These are phyloP conservation scores for Microcebus murinus DNA, from an alignment of 2,113 vertebrate genomes.

Conservation along the genomic window DNA sequence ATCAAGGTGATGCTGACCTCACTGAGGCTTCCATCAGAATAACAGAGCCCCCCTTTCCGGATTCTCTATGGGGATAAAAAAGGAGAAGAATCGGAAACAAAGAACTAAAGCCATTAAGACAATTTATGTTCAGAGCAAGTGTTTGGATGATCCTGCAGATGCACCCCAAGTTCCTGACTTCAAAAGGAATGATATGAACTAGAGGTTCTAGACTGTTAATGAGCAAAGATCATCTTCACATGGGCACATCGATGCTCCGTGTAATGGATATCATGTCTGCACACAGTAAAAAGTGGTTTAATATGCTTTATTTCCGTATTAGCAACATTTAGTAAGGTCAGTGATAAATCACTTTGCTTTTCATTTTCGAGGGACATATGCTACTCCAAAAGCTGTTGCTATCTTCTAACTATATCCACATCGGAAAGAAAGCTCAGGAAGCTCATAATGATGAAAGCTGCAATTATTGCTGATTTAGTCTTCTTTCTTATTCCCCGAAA, in stretches of 20 bases:
- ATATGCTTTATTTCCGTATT: background rate
- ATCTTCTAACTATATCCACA: background rate
- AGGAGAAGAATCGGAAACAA: background rate
- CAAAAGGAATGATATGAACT: background rate
- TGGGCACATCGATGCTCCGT: background rate
- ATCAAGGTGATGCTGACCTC: background rate
- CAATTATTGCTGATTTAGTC: background rate
- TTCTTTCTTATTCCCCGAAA: background rate
- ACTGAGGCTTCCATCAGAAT: background rate
- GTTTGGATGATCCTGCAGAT: background rate
- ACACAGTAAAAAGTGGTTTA: background rate
- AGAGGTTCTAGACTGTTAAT: background rate
- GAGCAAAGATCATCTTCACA: background rate
- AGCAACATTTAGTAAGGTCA: background rate
- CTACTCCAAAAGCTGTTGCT: background rate
- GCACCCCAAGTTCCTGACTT: background rate
- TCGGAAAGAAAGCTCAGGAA: background rate
- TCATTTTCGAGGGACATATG: background rate
- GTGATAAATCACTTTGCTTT: background rate
- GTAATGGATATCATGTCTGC: background rate
- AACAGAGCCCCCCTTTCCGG: background rate
- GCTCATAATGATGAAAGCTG: background rate
- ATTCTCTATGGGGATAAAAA: background rate
- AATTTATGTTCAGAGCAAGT: background rate
- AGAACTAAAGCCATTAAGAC: background rate